Evolutionary conservation across 2,113 vertebrate species (phyloP), one percentile per base, ranked within the genome.

Genomic region (Amphiprion percula): DNA sequence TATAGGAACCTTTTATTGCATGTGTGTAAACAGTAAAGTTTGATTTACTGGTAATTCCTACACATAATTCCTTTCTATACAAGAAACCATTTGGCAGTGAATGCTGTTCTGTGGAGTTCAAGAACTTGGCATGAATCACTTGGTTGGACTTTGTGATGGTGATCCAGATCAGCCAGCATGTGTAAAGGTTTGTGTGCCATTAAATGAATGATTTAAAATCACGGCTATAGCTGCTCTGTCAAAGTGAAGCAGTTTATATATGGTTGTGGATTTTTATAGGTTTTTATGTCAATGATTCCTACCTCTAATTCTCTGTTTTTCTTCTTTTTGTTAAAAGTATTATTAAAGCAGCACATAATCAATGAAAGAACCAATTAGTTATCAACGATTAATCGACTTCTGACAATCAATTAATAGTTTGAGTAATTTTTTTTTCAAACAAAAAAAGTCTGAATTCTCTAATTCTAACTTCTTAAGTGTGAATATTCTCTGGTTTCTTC

Each of bases 1-100:
- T 53, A 41, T 70, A 41, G 44, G 16, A 53, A 28, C 14, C 26
- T 71, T 79, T 68, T 79, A 74, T 53, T 67, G 63, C 63, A 28
- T 56, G 63, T 46, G 55, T 86, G 62, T 77, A 56, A 77, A 80
- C 24, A 62, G 23, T 82, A 68, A 74, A 72, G 54, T 70, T 61
- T 78, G 82, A 85, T 80, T 85, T 68, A 78, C 47, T 49, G 52
- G 37, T 39, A 15, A 33, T 41, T 67, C 60, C 64, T 10, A 46
- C 47, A 47, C 19, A 70, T 39, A 58, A 37, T 37, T 37, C 33
- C 23, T 10, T 24, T 71, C 12, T 33, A 33, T 72, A 10, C 41
- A 69, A 65, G 60, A 71, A 52, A 55, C 24, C 21, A 16, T 76
- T 85, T 85, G 79, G 83, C 82, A 80, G 17, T 37, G 54, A 68